Evolutionary conservation across 2,888 invertebrate genomes (phyloP).

Genomic region (Crossocerus cetratus): DNA sequence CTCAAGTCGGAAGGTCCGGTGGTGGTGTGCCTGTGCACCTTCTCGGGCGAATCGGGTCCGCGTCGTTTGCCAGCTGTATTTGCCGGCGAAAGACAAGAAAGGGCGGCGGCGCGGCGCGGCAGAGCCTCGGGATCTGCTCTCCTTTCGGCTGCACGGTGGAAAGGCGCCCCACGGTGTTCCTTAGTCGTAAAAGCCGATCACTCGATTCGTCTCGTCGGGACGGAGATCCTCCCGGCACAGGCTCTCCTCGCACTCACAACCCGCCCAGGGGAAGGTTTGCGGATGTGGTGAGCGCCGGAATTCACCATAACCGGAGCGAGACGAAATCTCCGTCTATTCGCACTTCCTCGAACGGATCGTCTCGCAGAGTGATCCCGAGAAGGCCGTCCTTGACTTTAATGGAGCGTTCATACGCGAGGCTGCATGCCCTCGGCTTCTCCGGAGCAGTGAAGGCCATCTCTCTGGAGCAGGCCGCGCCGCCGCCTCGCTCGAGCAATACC

Average conservation of each 20-base stretch:
- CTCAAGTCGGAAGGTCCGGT: constrained; percentile 12
- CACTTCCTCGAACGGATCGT: background rate
- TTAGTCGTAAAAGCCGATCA: constrained; percentile 55
- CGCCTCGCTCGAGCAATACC: too few species aligned
- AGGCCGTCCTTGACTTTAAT: too few species aligned
- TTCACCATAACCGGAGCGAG: constrained; percentile 43
- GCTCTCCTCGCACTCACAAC: constrained; percentile 14
- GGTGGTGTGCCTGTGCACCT: constrained; percentile 11
- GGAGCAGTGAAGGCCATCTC: too few species aligned
- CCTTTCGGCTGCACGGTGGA: constrained; percentile 11
- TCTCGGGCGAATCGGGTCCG: constrained; percentile 5
- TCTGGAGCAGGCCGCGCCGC: too few species aligned
- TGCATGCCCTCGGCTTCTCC: too few species aligned
- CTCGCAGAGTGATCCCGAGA: too few species aligned
- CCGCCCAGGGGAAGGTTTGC: constrained; percentile 58
- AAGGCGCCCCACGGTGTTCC: constrained; percentile 48
- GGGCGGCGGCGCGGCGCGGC: constrained; percentile 13
- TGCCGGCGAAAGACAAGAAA: constrained; percentile 12
- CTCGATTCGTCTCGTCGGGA: constrained; percentile 4
- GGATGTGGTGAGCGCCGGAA: constrained; percentile 62
- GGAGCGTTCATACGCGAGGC: too few species aligned
- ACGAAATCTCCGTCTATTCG: constrained; percentile 17
- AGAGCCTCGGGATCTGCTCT: constrained; percentile 29
- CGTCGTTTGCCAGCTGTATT: background rate
- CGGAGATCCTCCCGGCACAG: too few species aligned